Base-by-base conservation (phyloP, 2,113 vertebrate genomes). In the Nesogale talazaci region DNA sequence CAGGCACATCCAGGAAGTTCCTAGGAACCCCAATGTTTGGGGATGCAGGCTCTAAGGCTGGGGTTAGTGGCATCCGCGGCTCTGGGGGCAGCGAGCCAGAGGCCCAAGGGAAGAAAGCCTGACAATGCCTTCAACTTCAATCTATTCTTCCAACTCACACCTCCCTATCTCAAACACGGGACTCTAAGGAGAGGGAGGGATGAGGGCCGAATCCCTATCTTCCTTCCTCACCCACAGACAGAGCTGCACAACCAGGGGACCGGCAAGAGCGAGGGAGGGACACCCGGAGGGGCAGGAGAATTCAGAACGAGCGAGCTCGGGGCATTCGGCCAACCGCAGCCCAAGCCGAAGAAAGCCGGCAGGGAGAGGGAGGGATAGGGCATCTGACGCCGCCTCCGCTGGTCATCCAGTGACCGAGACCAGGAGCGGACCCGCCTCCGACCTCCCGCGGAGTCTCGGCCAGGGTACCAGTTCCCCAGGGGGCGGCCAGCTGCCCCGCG, bases 371-470 rank as follows among this genome's bases (percentile, higher is more conserved):
- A 91, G 83, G 65, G 46, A 46, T 59, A 29, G 76, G 61, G 88
- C 94, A 74, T 81, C 90, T 63, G 88, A 38, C 70, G 25, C 38
- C 56, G 42, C 90, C 78, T 46, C 93, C 34, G 92, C 85, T 7
- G 1, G 83, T 9, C 11, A 69, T 91, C 89, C 83, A 36, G 94
- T 93, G 52, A 78, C 92, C 12, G 12, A 79, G 86, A 67, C 90
- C 15, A 23, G 69, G 93, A 80, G 89, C 92, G 77, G 96, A 95
- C 92, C 96, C 93, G 94, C 96, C 96, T 85, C 93, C 88, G 94
- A 93, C 96, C 96, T 94, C 96, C 96, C 79, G 86, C 96, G 38
- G 93, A 93, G 97, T 84, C 92, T 70, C 74, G 65, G 74, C 88
- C 81, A 59, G 94, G 95, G 96, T 96, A 95, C 97, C 97, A 92